Base-by-base conservation (phyloP, 1,140 invertebrate genomes). In the Teleopsis dalmanni region DNA sequence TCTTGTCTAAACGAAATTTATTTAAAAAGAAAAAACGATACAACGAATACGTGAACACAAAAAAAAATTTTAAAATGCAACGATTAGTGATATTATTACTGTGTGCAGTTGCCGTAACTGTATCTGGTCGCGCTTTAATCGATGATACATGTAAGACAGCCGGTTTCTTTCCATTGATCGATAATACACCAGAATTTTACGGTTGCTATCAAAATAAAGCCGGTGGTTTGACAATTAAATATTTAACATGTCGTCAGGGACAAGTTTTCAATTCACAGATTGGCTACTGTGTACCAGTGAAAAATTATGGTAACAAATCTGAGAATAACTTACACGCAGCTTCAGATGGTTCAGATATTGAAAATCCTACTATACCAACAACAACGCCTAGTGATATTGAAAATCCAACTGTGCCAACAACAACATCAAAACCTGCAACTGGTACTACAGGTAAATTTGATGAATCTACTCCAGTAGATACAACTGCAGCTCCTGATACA, bases 121-220 rank as follows among this genome's bases (percentile, higher is more conserved):
- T 29, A n/a, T 22, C 46, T 19, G 47, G 4, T 33, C 33, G 29
- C 3, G 52, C 38, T 23, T 54, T 45, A 31, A 34, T 33, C 35
- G 37, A 50, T 41, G 3, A 38, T 34, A 25, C 54, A 18, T 63
- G 58, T 26, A 40, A 23, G 13, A 35, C 23, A 18, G 35, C 26
- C 13, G 60, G 54, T 6, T 57, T 57, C n/a, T 46, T 59, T 35
- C 35, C 52, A 2, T 10, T 52, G 3, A 42, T 16, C 33, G 53
- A 60, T 38, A 59, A 54, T 38, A 31, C 43, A 9, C 31, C 43
- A 0, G 50, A 53, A n/a, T 62, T 41, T 16, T 56, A 53, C n/a
- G 52, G 38, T 14, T 62, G 60, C 37, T 51, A 52, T 31, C 7
- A 23, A 22, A 26, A 10, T 4, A 18, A 46, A 18, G n/a, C 31